These are phyloP conservation scores for Molanna angustata DNA, from an alignment of 2,888 invertebrate species.

Conservation along the genomic window DNA sequence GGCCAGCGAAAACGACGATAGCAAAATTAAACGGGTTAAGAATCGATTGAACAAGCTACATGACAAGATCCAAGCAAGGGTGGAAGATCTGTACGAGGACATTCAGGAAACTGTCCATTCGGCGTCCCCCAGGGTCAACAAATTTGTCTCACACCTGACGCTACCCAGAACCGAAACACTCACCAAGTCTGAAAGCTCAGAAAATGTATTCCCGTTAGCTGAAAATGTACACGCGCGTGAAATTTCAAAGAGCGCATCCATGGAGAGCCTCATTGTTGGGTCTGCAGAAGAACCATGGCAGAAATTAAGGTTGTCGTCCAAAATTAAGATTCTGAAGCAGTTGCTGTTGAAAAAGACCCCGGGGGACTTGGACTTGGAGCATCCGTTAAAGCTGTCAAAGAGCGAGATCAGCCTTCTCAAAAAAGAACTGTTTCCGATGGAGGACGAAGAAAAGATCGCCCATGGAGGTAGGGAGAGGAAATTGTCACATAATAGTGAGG, in stretches of 20 bases:
- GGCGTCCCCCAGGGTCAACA: constrained; percentile 14
- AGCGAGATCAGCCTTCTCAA: constrained; percentile 25
- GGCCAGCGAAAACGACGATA: constrained; percentile 38
- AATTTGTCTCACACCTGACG: constrained; percentile 21
- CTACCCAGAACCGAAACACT: constrained; percentile 8
- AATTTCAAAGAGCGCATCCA: constrained; percentile 13
- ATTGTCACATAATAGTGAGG: constrained; percentile 5
- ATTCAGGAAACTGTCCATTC: constrained; percentile 38
- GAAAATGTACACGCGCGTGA: neutral
- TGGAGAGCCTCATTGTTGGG: constrained; percentile 12
- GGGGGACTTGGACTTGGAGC: neutral
- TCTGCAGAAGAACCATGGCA: constrained; percentile 11
- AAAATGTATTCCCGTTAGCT: neutral
- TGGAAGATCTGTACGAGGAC: constrained; percentile 50
- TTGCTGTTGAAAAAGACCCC: constrained; percentile 5
- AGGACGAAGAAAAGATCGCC: too few relatives aligned
- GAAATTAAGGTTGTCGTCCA: constrained; percentile 19
- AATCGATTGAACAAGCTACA: constrained; percentile 44
- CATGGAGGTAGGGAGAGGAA: constrained; percentile 5
- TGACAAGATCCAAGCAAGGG: constrained; percentile 46
- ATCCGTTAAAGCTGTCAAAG: constrained; percentile 17
- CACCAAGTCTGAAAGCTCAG: constrained; percentile 17
- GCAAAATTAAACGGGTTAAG: constrained; percentile 46
- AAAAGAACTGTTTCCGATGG: constrained; percentile 17
- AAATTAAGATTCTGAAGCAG: constrained; percentile 24